Base-by-base conservation (phyloP, 2,888 invertebrate species). In the Deroplatys truncata region DNA sequence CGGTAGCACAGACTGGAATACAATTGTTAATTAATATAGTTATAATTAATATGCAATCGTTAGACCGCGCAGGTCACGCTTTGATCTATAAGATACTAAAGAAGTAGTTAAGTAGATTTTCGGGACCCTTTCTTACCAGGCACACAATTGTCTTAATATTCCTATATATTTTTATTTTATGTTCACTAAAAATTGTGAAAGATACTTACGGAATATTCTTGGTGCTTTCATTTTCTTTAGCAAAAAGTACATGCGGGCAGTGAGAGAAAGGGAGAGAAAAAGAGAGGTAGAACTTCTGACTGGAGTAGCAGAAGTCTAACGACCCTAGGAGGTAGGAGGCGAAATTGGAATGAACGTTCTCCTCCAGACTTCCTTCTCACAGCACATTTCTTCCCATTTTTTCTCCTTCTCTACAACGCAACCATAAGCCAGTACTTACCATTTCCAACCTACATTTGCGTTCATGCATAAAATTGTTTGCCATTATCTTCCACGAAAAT, bases 401-500 rank as follows among this genome's bases (percentile, higher is more conserved):
- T 72, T 25, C 56, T 72, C 56, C 56, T 72, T 72, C 56, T 72
- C 56, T 72, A 72, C 56, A 72, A 72, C 56, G 56, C 43, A 28
- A 85, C 85, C 25, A 85, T 35, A 85, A 85, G 28, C 7, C 82
- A 86, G 72, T 29, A 86, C 86, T 86, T 82, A 82, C 82, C 72
- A 82, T n/a, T 72, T 72, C 72, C 28, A 86, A 86, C 29, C 56
- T 86, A 28, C 86, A 82, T 86, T 85, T 85, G 82, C 89, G 49
- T 89, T 83, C 89, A 86, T 86, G 86, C 89, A 83, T 86, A 86
- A 89, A 89, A 86, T 85, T 89, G 85, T 89, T 35, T 86, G 82
- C 89, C 86, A 43, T 89, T 89, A 89, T 89, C 89, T 89, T 82
- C 87, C 89, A 83, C 35, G 89, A 35, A 83, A 83, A 86, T 86